A percentile compares a stretch with the other conserved stretches of the same genome.
phyloP scores from a whole-genome alignment of 2,113 vertebrate species.

The Corythoichthys haematopterus region DNA sequence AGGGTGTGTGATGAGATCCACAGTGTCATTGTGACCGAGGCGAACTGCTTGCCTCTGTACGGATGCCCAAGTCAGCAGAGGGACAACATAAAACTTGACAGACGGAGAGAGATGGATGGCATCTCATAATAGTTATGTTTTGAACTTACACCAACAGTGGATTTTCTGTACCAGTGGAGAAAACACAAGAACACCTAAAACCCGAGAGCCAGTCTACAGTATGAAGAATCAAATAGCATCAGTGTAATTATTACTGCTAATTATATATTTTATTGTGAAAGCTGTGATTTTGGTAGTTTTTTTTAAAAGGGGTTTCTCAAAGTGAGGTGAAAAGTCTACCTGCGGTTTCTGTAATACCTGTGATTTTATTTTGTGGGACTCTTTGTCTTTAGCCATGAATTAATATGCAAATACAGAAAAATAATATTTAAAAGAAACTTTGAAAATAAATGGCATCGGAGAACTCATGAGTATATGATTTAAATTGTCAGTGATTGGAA shows the following conservation, averaged over 20 bases:
- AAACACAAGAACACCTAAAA: background rate
- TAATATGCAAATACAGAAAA: too few species aligned
- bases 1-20: conserved; percentile 61
- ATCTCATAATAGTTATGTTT: background rate
- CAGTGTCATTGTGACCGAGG: conserved; percentile 68
- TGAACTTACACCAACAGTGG: background rate
- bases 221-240: background rate
- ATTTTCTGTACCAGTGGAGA: background rate
- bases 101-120: conserved; percentile 12
- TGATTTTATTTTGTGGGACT: background rate
- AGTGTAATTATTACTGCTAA: background rate
- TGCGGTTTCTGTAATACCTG: background rate
- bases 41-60: conserved; percentile 47
- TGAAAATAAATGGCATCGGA: background rate
- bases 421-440: too few species aligned
- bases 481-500: conserved; percentile 8
- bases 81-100: conserved; percentile 35
- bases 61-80: conserved; percentile 41
- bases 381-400: too few species aligned
- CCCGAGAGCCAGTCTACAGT: background rate
- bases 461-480: conserved; percentile 9
- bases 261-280: background rate
- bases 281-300: background rate
- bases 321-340: background rate
- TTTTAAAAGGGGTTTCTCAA: background rate